Evolutionary conservation across 2,113 vertebrate species (phyloP).

Genomic region (Acinonyx jubatus): DNA sequence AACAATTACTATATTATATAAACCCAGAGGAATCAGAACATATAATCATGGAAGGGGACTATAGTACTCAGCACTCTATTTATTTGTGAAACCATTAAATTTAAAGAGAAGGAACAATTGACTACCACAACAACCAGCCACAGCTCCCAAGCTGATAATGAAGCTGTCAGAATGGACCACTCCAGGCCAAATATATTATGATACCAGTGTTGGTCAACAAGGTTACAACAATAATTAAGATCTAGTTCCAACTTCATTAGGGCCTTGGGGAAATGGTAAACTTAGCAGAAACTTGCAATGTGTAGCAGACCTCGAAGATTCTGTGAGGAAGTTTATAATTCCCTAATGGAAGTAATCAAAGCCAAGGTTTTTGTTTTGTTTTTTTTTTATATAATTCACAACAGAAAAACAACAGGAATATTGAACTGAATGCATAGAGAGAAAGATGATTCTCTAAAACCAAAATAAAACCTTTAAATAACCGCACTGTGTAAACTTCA

Average conservation of each 20-base stretch:
- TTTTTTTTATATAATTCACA: background rate
- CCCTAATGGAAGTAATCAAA: background rate
- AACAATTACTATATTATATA: background rate
- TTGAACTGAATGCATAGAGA: background rate
- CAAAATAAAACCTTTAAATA: background rate
- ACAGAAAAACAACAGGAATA: constrained; percentile 12
- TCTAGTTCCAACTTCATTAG: background rate
- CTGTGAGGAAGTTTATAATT: background rate
- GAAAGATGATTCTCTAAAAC: background rate
- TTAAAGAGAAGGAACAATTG: constrained; percentile 37
- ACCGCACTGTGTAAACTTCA: background rate
- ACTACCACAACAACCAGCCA: background rate
- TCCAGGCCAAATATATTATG: background rate
- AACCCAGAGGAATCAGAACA: background rate
- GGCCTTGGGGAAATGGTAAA: constrained; percentile 9
- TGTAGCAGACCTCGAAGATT: background rate
- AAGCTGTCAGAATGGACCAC: constrained; percentile 38
- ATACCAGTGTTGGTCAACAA: background rate
- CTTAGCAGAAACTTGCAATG: background rate
- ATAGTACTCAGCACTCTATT: background rate
- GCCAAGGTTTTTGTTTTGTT: background rate
- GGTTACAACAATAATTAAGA: constrained; percentile 5
- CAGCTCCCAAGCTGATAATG: background rate
- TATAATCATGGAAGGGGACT: background rate
- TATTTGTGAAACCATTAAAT: background rate